Base-by-base conservation (phyloP, 2,797 vertebrate genomes). In the Alcedo atthis region DNA sequence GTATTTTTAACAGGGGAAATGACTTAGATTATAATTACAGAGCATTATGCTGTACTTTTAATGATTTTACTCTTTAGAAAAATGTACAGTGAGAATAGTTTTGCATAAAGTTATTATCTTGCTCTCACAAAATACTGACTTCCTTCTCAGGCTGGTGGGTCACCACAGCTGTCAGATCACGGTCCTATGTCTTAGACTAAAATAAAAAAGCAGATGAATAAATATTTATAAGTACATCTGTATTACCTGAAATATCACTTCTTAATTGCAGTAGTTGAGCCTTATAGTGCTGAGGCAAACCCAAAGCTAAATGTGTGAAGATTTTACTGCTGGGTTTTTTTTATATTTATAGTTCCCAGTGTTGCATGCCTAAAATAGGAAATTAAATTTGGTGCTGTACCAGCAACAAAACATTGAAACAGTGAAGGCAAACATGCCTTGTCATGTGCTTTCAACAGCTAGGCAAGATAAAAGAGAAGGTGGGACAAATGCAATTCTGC, bases 1-100 rank as follows among this genome's bases (percentile, higher is more conserved):
- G 76, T 94, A 91, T 96, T 95, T 96, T 95, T 95, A 95, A 96
- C 87, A 81, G 61, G 67, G 64, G 70, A 94, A 95, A 89, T 85
- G 1, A 67, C 58, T 92, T 81, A 77, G 77, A 74, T 96, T 90
- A 87, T 92, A 94, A 90, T 94, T 96, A 89, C 49, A 93, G 84
- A 90, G 53, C 76, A 85, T 92, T 92, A 61, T 91, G 70, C 58
- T 80, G 28, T 87, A 80, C 69, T 93, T 94, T 79, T 92, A 96
- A 93, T 94, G 81, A 87, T 92, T 89, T 91, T 85, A 66, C 63
- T 81, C 80, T 89, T 93, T 92, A 89, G 62, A 88, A 89, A 92
- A 96, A 91, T 70, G 76, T 91, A 76, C 58, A 87, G 57, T 42
- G 58, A 89, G 46, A 81, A 82, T 77, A 28, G 58, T 82, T 95